Percentiles rank a stretch among this genome's conserved stretches.
Conservation (phyloP, 2,113 vertebrate species). For the Trichechus manatus region DNA sequence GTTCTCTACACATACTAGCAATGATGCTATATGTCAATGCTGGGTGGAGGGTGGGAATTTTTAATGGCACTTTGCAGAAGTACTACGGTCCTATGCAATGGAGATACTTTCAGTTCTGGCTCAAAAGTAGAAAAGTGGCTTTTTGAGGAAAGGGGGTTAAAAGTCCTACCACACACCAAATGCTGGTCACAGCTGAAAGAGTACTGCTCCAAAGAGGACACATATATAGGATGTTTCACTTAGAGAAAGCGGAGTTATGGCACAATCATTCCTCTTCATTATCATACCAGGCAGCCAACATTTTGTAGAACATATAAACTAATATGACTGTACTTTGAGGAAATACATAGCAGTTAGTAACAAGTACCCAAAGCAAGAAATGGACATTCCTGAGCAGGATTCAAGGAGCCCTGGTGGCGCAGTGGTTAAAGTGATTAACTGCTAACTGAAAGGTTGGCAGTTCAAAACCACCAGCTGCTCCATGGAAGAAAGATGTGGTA, state of each 20-base stretch:
- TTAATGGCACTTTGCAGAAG: conserved; percentile 63
- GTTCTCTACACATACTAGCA: neutral
- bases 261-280: neutral
- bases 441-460: too few species aligned
- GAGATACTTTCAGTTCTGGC: conserved; percentile 61
- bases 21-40: neutral
- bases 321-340: neutral
- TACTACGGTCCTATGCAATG: conserved; percentile 44
- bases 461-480: too few species aligned
- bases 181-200: neutral
- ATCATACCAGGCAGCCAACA: neutral
- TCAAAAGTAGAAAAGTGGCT: conserved; percentile 49
- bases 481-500: too few species aligned
- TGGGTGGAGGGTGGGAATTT: conserved; percentile 45
- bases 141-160: conserved; percentile 38
- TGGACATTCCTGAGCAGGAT: neutral
- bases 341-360: neutral
- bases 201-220: neutral
- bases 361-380: neutral
- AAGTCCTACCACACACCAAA: conserved; percentile 23
- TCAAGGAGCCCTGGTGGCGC: neutral
- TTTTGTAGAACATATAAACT: neutral
- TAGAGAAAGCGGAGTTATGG: neutral
- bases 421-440: too few species aligned
- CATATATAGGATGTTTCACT: neutral